Evolutionary conservation across 2,888 invertebrate genomes (phyloP), one percentile per base, ranked within the genome.

Genomic region (Chalcosyrphus nemorum): DNA sequence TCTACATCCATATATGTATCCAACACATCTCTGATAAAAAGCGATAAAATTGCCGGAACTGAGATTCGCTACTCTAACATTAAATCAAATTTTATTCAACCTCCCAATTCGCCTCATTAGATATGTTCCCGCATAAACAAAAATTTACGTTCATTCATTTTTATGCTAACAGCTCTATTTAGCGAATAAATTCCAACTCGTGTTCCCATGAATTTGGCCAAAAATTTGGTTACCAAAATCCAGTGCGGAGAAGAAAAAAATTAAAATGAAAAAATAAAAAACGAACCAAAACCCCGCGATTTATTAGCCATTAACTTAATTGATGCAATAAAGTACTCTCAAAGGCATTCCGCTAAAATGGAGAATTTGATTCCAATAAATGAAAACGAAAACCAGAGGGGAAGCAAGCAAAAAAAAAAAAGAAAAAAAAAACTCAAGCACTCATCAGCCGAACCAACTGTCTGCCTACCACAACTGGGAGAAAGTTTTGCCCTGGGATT

Each of bases 281-380:
- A 29, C 19, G 24, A 24, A 24, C 5, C 9, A 21, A 43, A 78
- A 57, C 41, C 13, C 32, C 35, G n/a, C n/a, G 13, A 50, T 68
- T 84, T 80, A 74, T 70, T 70, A 50, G 15, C 70, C 43, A 84
- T 84, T 75, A 80, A 56, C 57, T 63, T 74, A 84, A 84, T 84
- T 84, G 74, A 52, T 63, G 74, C 68, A 74, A 80, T 80, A 70
- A 74, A 78, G 17, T 7, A 38, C 32, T 47, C 59, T 66, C 47
- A 19, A 61, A 68, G 19, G 68, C 35, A 52, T 47, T 75, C 52
- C 21, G n/a, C 21, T 41, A 9, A 43, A 76, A 21, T 27, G 57
- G 29, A 35, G 15, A 76, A 50, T 56, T 75, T 41, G 45, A 81
- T 66, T 68, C 43, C 41, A 27, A 35, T 43, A 72, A 52, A 50